phyloP scores from a whole-genome alignment of 2,888 invertebrate species.

The Campoletis raptor region DNA sequence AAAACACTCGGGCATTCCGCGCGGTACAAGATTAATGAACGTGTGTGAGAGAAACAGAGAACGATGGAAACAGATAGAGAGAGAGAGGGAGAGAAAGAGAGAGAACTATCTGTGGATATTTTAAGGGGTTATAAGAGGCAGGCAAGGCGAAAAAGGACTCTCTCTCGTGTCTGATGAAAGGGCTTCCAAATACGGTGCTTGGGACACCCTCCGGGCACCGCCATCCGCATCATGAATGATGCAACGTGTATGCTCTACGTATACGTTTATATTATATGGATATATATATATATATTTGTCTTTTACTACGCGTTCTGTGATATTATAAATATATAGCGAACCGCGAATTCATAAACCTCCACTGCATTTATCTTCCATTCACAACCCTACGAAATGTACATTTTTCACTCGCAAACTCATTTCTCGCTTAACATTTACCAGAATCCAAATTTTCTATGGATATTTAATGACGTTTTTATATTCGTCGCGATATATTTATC shows the following conservation, averaged over 20 bases:
- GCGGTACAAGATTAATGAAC: constrained; percentile 84
- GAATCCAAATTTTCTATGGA: background rate
- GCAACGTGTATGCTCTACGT: constrained; percentile 70
- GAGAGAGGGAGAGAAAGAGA: constrained; percentile 68
- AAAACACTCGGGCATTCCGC: constrained; percentile 77
- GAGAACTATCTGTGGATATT: constrained; percentile 67
- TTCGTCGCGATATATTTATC: background rate
- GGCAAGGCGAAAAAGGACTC: constrained; percentile 57
- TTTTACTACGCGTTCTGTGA: constrained; percentile 36
- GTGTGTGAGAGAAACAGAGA: constrained; percentile 72
- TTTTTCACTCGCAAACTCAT: background rate
- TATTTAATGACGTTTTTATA: background rate
- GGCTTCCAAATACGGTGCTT: constrained; percentile 64
- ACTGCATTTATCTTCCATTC: constrained; percentile 73
- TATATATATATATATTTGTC: background rate
- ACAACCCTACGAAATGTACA: constrained; percentile 57
- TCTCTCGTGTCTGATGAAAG: constrained; percentile 55
- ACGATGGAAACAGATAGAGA: constrained; percentile 43
- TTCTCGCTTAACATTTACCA: background rate
- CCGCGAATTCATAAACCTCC: constrained; percentile 74
- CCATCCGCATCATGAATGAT: constrained; percentile 74
- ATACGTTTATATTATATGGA: constrained; percentile 22
- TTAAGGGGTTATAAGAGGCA: constrained; percentile 31
- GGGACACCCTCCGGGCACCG: constrained; percentile 49
- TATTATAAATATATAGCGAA: constrained; percentile 57